Conservation (phyloP, 2,888 invertebrate genomes). For the Notocelia uddmanniana region DNA sequence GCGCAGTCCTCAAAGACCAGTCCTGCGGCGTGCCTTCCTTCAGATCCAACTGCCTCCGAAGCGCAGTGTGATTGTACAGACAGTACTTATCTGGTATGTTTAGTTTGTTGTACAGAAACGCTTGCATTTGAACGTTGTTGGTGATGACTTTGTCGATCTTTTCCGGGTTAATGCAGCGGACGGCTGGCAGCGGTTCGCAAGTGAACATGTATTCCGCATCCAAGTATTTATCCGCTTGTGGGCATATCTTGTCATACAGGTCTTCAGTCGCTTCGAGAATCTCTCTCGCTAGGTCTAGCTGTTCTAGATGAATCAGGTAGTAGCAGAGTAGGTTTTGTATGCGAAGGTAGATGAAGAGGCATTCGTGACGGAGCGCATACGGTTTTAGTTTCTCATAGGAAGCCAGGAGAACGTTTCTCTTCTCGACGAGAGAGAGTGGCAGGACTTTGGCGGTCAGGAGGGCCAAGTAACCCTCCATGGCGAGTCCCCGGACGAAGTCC, state of each 20-base stretch:
- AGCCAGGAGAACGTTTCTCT: conserved; percentile 67
- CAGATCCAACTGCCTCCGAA: conserved; percentile 84
- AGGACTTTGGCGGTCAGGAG: conserved; percentile 73
- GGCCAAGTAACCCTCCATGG: conserved; percentile 78
- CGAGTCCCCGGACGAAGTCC: conserved; percentile 68
- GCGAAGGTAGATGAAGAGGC: conserved; percentile 83
- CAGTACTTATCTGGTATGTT: conserved; percentile 83
- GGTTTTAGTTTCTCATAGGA: conserved; percentile 73
- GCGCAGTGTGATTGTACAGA: conserved; percentile 83
- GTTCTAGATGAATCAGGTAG: conserved; percentile 82
- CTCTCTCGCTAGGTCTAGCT: conserved; percentile 75
- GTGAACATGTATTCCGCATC: conserved; percentile 86
- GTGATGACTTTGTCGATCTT: conserved; percentile 86
- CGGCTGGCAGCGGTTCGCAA: conserved; percentile 61
- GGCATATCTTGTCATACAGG: conserved; percentile 72
- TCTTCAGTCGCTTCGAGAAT: conserved; percentile 82
- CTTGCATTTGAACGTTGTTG: conserved; percentile 87
- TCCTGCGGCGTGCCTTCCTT: conserved; percentile 85
- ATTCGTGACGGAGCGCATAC: conserved; percentile 68
- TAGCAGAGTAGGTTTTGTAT: conserved; percentile 86
- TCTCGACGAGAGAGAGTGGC: conserved; percentile 69
- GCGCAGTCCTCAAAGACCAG: conserved; percentile 85
- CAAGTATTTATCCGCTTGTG: conserved; percentile 65
- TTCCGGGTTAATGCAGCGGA: conserved; percentile 72
- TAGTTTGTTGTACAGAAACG: conserved; percentile 85